Evolutionary conservation across 2,888 invertebrate genomes (phyloP), one percentile per base, ranked within the genome.

Genomic region (Lottia scabra): DNA sequence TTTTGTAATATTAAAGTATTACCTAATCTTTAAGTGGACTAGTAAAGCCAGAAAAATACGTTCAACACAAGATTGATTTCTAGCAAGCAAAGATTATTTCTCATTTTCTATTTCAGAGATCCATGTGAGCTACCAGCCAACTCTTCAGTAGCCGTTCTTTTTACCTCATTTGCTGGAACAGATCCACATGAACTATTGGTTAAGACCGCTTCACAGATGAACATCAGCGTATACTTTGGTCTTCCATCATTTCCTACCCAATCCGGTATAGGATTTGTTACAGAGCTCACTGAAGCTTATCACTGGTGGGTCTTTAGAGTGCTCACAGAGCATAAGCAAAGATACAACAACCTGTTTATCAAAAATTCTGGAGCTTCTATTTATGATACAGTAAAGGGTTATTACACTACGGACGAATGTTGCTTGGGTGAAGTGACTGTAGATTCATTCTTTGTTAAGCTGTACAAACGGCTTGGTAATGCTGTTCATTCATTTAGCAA

Each of bases 151-250:
- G 71, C 80, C 16, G 83, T 86, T 1, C 67, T 86, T 13, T 78
- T 86, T 48, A 83, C 85, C 8, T 74, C 79, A 13, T 85, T 80
- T 68, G 72, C 83, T 19, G 85, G 84, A 10, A 73, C 76, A 2
- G 86, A 86, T 67, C 80, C 85, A 0, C 83, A 85, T 65, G 71
- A 74, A 48, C 76, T 84, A 13, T 72, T 85, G 27, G 71, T 85
- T 10, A 43, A 78, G 19, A 74, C 65, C 19, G 86, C 86, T 23
- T 67, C 67, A n/a, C 48, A 70, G 12, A 72, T 71, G 63, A 84
- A 84, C 70, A 79, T 83, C 70, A 80, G 80, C 8, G 84, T 85
- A 27, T 83, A 77, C 73, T 79, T 85, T 46, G 84, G 85, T 5
- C 70, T 85, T 46, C 86, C 86, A 0, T 73, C 76, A 6, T 75